Conservation (phyloP, 2,797 vertebrate genomes). For the Acanthurus lineatus region DNA sequence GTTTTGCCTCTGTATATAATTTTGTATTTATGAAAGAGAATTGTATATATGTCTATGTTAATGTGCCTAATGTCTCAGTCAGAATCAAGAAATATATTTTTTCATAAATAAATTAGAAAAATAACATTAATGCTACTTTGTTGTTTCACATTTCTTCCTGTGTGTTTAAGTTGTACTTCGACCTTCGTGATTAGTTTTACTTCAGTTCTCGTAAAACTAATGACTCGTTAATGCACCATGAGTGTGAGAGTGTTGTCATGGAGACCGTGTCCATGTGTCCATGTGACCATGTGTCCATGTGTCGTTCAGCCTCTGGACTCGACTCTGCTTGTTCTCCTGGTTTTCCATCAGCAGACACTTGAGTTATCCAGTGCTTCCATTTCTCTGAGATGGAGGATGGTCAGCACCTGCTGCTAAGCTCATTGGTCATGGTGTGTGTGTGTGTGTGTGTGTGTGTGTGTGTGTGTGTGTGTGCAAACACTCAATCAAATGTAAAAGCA, state of each 20-base stretch:
- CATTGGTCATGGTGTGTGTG: slow-evolving; percentile 8
- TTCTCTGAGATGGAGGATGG: neutral
- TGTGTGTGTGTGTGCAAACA: slow-evolving; percentile 1
- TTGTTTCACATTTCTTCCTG: slow-evolving; percentile 21
- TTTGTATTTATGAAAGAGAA: slow-evolving; percentile 87
- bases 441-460: slow-evolving; percentile 5
- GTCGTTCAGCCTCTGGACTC: too few relatives aligned
- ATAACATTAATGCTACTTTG: slow-evolving; percentile 24
- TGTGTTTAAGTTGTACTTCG: neutral
- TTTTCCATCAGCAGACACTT: too few relatives aligned
- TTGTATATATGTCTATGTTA: slow-evolving; percentile 85
- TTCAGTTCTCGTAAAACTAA: too few relatives aligned
- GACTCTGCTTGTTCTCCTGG: too few relatives aligned
- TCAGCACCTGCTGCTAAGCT: slow-evolving; percentile 23
- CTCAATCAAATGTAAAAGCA: too few relatives aligned
- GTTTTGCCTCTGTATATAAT: slow-evolving; percentile 82
- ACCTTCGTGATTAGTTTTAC: too few relatives aligned
- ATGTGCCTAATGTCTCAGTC: slow-evolving; percentile 70
- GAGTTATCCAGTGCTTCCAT: neutral
- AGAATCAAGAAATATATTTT: slow-evolving; percentile 86
- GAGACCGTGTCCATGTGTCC: too few relatives aligned
- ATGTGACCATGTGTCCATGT: too few relatives aligned
- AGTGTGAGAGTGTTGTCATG: too few relatives aligned
- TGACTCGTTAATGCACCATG: too few relatives aligned
- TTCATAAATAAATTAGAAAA: slow-evolving; percentile 86